phyloP scores from a whole-genome alignment of 2,113 vertebrate species.

The Chrysemys picta region DNA sequence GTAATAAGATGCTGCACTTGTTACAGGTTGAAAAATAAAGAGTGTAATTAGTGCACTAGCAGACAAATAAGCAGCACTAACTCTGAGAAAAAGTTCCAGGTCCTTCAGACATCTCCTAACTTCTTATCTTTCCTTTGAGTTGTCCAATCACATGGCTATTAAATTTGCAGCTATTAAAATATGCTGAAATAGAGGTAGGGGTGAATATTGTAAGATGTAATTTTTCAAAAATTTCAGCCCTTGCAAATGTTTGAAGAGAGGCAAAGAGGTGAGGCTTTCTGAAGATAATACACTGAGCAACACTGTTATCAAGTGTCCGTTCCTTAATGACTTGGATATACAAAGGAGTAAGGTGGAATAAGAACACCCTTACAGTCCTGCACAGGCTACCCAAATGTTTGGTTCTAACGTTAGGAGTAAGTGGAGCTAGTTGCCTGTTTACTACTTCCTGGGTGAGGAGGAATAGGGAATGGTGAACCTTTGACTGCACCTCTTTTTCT shows the following conservation, averaged over 20 bases:
- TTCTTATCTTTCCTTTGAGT: background rate
- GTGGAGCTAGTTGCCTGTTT: background rate
- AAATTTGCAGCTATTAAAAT: background rate
- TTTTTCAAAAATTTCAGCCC: background rate
- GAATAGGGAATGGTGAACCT: background rate
- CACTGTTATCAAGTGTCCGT: background rate
- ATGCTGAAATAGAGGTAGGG: background rate
- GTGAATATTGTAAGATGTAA: background rate
- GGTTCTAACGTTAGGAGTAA: background rate
- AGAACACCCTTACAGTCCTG: background rate
- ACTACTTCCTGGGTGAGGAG: background rate
- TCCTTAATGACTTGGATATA: background rate
- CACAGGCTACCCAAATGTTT: background rate
- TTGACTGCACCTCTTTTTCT: background rate
- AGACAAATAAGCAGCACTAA: background rate
- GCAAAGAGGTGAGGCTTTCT: background rate
- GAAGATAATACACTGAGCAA: background rate
- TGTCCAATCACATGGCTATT: background rate
- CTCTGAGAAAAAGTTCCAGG: background rate
- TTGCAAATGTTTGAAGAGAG: background rate
- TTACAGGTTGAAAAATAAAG: background rate
- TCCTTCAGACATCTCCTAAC: background rate
- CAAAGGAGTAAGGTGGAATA: background rate
- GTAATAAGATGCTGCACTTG: background rate
- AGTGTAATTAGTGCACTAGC: background rate